Percentiles rank a stretch among this genome's conserved stretches.
These are phyloP conservation scores for Rhagium mordax DNA, from an alignment of 2,888 invertebrate species.

Conservation along the genomic window DNA sequence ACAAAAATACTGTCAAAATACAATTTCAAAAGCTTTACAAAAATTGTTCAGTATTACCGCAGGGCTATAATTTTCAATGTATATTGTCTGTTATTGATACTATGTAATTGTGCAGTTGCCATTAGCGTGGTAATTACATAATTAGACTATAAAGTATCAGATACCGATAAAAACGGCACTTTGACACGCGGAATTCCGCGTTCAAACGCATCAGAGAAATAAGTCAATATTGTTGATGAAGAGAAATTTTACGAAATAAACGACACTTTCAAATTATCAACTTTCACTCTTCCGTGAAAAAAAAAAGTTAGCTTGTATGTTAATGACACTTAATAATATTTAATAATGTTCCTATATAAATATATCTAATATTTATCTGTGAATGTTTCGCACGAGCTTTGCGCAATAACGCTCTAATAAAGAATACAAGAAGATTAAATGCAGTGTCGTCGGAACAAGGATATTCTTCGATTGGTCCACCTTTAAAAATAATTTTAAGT, in stretches of 20 bases:
- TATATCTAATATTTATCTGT: not conserved
- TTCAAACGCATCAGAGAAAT: not conserved
- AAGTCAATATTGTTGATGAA: not conserved
- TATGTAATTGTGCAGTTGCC: no score
- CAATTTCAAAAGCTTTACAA: no score
- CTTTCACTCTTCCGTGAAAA: conserved; percentile 2
- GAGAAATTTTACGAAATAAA: conserved; percentile 11
- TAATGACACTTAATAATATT: not conserved
- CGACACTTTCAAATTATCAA: not conserved
- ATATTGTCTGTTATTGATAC: no score
- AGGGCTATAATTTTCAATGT: no score
- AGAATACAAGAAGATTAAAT: not conserved
- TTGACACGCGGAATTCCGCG: not conserved
- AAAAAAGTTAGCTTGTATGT: not conserved
- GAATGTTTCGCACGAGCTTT: not conserved
- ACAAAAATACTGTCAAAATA: no score
- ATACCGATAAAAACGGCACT: not conserved
- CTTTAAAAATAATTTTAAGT: no score
- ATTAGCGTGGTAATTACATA: no score
- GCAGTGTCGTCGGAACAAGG: not conserved
- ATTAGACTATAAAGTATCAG: no score
- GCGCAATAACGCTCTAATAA: no score
- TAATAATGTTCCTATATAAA: no score
- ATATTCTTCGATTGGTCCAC: no score
- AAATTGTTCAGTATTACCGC: no score